Conservation (phyloP, 35 echinoderm and acorn worm species). For the Heliocidaris tuberculata region DNA sequence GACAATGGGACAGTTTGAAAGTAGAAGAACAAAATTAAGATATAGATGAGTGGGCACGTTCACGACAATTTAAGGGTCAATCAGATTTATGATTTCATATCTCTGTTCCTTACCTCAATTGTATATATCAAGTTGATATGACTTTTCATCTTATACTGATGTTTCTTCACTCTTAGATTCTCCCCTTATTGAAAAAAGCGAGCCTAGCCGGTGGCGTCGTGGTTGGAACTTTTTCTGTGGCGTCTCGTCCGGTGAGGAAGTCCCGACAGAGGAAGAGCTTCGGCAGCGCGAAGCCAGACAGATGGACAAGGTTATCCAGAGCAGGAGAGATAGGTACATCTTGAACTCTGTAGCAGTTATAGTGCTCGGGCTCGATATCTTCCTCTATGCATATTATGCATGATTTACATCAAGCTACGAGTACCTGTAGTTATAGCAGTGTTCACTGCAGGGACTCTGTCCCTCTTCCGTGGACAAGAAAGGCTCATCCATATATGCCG, state of each 20-base stretch:
- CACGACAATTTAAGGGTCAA: too few species aligned
- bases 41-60: too few species aligned
- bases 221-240: not conserved
- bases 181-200: not conserved
- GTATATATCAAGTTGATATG: not conserved
- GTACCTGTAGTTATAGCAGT: not conserved
- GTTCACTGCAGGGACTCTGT: too few species aligned
- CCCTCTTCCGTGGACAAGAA: too few species aligned
- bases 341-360: not conserved
- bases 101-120: not conserved
- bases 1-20: too few species aligned
- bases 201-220: not conserved
- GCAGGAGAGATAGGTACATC: not conserved
- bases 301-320: not conserved
- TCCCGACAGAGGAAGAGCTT: not conserved
- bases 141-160: not conserved
- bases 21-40: too few species aligned
- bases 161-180: not conserved
- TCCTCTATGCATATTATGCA: not conserved
- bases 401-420: not conserved
- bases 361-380: not conserved
- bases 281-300: not conserved
- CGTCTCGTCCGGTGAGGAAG: not conserved
- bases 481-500: too few species aligned
- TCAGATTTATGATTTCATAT: not conserved